Evolutionary conservation across 92 coral and sea anemone species (phyloP).

Genomic region (Zoanthus solanderi): DNA sequence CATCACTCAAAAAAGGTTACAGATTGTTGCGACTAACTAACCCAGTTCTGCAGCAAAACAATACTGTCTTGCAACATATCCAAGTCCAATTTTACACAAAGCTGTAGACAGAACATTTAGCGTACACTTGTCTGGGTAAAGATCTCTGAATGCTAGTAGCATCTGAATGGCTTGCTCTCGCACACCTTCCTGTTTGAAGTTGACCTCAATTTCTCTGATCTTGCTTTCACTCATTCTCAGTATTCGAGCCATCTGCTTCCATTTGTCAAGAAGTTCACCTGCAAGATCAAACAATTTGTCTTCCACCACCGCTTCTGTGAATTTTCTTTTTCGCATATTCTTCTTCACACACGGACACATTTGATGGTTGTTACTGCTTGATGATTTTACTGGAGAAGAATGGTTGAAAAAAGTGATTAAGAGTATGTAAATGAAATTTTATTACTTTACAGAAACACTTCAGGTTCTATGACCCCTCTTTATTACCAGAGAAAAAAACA

Average conservation of each 20-base stretch:
- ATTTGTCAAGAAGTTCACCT: slow-evolving; percentile 63
- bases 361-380: slow-evolving; percentile 28
- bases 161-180: slow-evolving; percentile 91
- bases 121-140: slow-evolving; percentile 80
- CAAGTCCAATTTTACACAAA: slow-evolving; percentile 77
- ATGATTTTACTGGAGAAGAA: neutral
- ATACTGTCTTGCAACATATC: slow-evolving; percentile 79
- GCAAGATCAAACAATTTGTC: slow-evolving; percentile 85
- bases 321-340: slow-evolving; percentile 86
- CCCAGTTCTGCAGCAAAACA: slow-evolving; percentile 72
- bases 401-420: neutral
- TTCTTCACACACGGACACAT: slow-evolving; percentile 86
- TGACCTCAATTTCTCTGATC: slow-evolving; percentile 80
- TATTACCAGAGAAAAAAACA: too few relatives aligned
- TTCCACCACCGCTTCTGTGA: slow-evolving; percentile 62
- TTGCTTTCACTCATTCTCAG: slow-evolving; percentile 75
- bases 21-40: neutral
- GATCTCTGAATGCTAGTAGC: slow-evolving; percentile 89
- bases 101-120: slow-evolving; percentile 67
- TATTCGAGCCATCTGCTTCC: slow-evolving; percentile 89
- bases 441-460: too few relatives aligned
- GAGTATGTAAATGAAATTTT: too few relatives aligned
- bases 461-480: too few relatives aligned
- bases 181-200: slow-evolving; percentile 82
- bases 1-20: neutral